Evolutionary conservation across 2,113 vertebrate genomes (phyloP).

Genomic region (Lasiurus cinereus): DNA sequence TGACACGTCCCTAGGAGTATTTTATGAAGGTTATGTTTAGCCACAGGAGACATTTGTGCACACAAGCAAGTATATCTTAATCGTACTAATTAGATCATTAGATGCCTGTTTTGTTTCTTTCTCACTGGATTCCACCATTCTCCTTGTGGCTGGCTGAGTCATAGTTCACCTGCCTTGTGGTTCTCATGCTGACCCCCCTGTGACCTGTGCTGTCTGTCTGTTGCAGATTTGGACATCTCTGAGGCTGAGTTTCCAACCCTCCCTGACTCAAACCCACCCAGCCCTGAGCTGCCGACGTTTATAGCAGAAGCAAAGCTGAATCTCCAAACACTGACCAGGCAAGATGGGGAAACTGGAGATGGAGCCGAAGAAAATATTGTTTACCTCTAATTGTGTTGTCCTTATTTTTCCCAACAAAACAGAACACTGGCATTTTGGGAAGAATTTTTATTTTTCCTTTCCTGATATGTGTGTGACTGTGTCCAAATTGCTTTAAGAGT

Average conservation of each 20-base stretch:
- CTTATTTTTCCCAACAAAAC: constrained; percentile 52
- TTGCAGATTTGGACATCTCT: constrained; percentile 87
- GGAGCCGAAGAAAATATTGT: constrained; percentile 93
- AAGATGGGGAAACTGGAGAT: constrained; percentile 86
- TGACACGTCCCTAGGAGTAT: not conserved
- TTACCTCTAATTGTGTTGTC: constrained; percentile 91
- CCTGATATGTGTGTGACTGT: constrained; percentile 66
- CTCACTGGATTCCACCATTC: not conserved
- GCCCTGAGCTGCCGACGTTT: constrained; percentile 51
- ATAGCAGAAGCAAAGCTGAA: constrained; percentile 81
- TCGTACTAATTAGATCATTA: not conserved
- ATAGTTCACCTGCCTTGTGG: not conserved
- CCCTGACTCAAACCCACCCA: constrained; percentile 64
- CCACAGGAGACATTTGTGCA: not conserved
- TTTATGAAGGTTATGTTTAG: not conserved
- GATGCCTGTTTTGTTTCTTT: not conserved
- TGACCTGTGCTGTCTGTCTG: constrained; percentile 70
- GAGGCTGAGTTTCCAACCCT: constrained; percentile 54
- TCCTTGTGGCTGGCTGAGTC: not conserved
- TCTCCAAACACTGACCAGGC: constrained; percentile 80
- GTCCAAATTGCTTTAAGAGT: constrained; percentile 76
- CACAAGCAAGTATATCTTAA: not conserved
- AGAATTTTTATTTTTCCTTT: constrained; percentile 69
- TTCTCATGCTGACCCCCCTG: not conserved
- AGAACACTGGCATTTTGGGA: constrained; percentile 79